Evolutionary conservation across 2,113 vertebrate genomes (phyloP), one percentile per base, ranked within the genome.

Genomic region (Aegotheles bennettii): DNA sequence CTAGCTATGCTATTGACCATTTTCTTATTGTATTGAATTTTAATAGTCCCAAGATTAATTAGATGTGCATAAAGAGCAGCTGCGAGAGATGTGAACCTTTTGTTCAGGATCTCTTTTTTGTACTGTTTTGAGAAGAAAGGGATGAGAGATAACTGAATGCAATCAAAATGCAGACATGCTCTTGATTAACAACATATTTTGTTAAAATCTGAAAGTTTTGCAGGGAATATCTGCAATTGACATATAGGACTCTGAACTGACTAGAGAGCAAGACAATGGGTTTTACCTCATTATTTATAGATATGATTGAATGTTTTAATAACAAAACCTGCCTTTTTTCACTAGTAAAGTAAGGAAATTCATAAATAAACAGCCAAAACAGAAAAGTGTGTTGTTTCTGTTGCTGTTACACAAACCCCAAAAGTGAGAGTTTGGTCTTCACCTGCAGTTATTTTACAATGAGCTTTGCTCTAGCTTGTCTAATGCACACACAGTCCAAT

Each of bases 21-120:
- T 89, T 71, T 76, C 67, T 76, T 64, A 87, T 89, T 91, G 84
- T 83, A 96, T 83, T 74, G 91, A 86, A 92, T 95, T 91, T 89
- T 93, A 95, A 88, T 95, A 70, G 70, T 85, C 81, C 61, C 64
- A 68, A 91, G 80, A 88, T 95, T 96, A 95, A 95, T 90, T 73
- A 90, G 75, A 90, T 76, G 70, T 83, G 91, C 82, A 69, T 87
- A 73, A 89, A 91, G 45, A 96, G 74, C 56, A 75, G 80, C 87
- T 71, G 73, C 0, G 0, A 82, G 38, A 94, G 74, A 91, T 45
- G 67, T 10, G 42, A 91, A 79, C 59, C 84, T 91, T 92, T 95
- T 93, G 94, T 95, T 90, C 70, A 79, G 53, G 18, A n/a, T 65
- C 48, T 71, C n/a, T 78, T 91, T 56, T 54, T 21, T 2, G 48